These are phyloP conservation scores for Aleiodes alternator DNA, from an alignment of 2,888 invertebrate genomes.

Conservation along the genomic window DNA sequence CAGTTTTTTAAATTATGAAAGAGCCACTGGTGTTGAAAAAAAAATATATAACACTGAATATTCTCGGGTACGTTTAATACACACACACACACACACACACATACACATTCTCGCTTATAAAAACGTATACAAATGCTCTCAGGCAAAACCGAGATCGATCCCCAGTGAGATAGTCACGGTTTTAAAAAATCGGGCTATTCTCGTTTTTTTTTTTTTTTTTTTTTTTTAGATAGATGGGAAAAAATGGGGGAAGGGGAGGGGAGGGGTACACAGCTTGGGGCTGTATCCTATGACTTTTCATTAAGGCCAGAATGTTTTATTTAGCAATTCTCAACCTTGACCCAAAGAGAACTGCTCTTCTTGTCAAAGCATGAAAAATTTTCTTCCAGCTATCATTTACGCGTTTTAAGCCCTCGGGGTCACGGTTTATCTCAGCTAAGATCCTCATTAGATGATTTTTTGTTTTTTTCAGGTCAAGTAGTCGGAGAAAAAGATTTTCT, in stretches of 20 bases:
- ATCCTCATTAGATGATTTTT: conserved; percentile 32
- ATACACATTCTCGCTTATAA: background rate
- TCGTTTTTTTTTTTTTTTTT: background rate
- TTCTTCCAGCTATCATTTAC: conserved; percentile 18
- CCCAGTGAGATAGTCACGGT: conserved; percentile 29
- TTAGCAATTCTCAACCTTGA: conserved; percentile 19
- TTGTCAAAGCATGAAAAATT: conserved; percentile 9
- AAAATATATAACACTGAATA: no score
- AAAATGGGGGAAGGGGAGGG: background rate
- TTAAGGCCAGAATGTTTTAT: conserved; percentile 24
- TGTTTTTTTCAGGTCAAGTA: conserved; percentile 34
- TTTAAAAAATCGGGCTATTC: background rate
- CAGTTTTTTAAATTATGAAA: conserved; percentile 17
- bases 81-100: background rate
- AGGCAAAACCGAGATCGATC: conserved; percentile 21
- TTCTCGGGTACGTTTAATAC: no score
- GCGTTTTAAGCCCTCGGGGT: conserved; percentile 28
- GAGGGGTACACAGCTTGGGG: conserved; percentile 8
- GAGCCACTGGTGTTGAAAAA: conserved; percentile 18
- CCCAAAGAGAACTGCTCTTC: conserved; percentile 28
- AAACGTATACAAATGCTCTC: conserved; percentile 4
- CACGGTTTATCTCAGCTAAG: conserved; percentile 29
- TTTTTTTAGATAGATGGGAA: background rate
- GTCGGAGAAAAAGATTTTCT: conserved; percentile 26
- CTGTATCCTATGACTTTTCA: conserved; percentile 26